These are phyloP conservation scores for Carassius gibelio DNA, from an alignment of 2,113 vertebrate genomes.

Conservation along the genomic window DNA sequence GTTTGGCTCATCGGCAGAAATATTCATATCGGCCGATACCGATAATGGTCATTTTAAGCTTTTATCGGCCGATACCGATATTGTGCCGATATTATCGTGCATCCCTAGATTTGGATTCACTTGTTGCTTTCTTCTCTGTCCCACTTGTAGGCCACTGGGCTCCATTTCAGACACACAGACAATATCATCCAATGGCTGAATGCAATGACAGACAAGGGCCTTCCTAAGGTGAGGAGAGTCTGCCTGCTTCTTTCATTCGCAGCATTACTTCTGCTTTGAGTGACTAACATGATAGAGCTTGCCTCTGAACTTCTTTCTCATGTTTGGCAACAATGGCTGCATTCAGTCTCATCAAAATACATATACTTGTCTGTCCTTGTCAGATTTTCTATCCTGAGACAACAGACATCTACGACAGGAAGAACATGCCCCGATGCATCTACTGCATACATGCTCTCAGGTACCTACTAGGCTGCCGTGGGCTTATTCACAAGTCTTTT, in stretches of 20 bases:
- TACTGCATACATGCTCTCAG: slow-evolving; percentile 98
- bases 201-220: slow-evolving; percentile 93
- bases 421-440: slow-evolving; percentile 98
- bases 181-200: slow-evolving; percentile 99
- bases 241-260: not conserved
- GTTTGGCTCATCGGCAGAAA: too few relatives aligned
- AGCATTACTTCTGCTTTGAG: not conserved
- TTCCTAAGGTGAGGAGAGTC: slow-evolving; percentile 86
- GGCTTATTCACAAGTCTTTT: not conserved
- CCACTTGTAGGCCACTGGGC: slow-evolving; percentile 87
- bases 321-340: slow-evolving; percentile 29
- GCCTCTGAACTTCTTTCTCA: slow-evolving; percentile 1
- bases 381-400: slow-evolving; percentile 99
- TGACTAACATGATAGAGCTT: slow-evolving; percentile 41
- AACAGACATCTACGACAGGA: slow-evolving; percentile 97
- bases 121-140: not conserved
- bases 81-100: too few relatives aligned
- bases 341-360: slow-evolving; percentile 20
- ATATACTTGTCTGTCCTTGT: slow-evolving; percentile 59
- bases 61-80: too few relatives aligned
- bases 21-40: too few relatives aligned
- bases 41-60: too few relatives aligned
- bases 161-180: slow-evolving; percentile 97
- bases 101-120: not conserved
- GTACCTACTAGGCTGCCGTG: slow-evolving; percentile 51